Evolutionary conservation across 2,888 invertebrate genomes (phyloP).

Genomic region (Lithophane semibrunnea): DNA sequence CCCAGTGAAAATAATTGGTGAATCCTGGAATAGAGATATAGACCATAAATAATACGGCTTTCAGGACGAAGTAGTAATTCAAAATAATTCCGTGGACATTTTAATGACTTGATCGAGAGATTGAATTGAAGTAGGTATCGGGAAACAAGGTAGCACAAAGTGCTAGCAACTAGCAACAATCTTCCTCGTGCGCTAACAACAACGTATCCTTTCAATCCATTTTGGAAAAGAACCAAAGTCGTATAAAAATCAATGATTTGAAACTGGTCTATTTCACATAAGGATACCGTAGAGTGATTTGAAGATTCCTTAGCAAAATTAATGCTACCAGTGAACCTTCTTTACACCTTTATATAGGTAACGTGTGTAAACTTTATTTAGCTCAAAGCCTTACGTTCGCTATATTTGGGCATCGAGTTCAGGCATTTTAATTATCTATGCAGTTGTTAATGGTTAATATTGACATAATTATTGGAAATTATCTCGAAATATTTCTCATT

Average conservation of each 20-base stretch:
- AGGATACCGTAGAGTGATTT: neutral
- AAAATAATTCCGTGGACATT: neutral
- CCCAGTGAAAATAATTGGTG: too few species aligned
- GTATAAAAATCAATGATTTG: neutral
- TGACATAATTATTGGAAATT: slow-evolving; percentile 31
- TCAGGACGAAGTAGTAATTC: neutral
- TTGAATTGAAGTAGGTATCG: neutral
- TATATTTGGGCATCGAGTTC: slow-evolving; percentile 48
- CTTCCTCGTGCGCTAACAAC: neutral
- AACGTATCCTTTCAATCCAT: neutral
- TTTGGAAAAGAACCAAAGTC: neutral
- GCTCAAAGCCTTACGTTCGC: slow-evolving; percentile 19
- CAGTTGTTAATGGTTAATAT: slow-evolving; percentile 13
- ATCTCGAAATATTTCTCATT: slow-evolving; percentile 25
- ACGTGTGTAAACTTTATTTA: slow-evolving; percentile 12
- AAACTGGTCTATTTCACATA: neutral
- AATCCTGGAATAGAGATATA: neutral
- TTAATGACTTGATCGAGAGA: neutral
- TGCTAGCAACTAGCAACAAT: neutral
- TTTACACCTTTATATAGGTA: neutral
- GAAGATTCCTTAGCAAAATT: neutral
- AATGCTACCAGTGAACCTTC: slow-evolving; percentile 9
- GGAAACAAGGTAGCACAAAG: neutral
- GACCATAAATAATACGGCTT: too few species aligned
- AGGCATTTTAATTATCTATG: slow-evolving; percentile 30